phyloP scores from a whole-genome alignment of 1,140 invertebrate genomes.

The Dreissena rostriformis region DNA sequence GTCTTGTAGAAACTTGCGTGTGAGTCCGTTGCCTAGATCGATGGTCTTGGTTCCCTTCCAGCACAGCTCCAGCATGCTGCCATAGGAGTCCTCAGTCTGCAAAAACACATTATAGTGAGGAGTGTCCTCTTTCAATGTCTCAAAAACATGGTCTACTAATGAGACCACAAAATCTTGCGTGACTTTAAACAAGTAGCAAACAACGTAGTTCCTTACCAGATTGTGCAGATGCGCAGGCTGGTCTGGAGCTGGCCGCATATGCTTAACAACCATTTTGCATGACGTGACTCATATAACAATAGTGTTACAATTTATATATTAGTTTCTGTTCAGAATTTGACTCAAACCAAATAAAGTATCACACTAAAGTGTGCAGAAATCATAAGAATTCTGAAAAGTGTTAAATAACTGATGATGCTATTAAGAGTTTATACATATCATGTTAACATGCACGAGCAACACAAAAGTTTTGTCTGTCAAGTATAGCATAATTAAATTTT shows the following conservation, averaged over 20 bases:
- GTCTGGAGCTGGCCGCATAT: neutral
- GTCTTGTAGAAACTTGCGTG: slow-evolving; percentile 96
- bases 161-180: neutral
- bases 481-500: too few relatives aligned
- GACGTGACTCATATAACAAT: neutral
- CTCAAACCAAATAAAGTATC: too few relatives aligned
- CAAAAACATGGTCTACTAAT: too few relatives aligned
- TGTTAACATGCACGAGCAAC: too few relatives aligned
- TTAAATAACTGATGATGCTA: too few relatives aligned
- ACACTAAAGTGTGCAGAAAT: too few relatives aligned
- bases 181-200: too few relatives aligned
- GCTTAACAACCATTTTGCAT: too few relatives aligned
- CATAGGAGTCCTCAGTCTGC: slow-evolving; percentile 89
- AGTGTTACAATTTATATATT: neutral
- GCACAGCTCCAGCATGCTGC: slow-evolving; percentile 95
- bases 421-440: too few relatives aligned
- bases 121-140: neutral
- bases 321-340: neutral
- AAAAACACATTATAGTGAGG: neutral
- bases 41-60: slow-evolving; percentile 96
- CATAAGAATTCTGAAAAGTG: too few relatives aligned
- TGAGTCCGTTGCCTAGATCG: slow-evolving; percentile 86
- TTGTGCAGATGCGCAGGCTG: neutral
- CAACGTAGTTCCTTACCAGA: neutral
- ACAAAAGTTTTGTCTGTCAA: too few relatives aligned